Evolutionary conservation across 2,797 vertebrate genomes (phyloP), one percentile per base, ranked within the genome.

Genomic region (Cynodonichthys magdalenae): DNA sequence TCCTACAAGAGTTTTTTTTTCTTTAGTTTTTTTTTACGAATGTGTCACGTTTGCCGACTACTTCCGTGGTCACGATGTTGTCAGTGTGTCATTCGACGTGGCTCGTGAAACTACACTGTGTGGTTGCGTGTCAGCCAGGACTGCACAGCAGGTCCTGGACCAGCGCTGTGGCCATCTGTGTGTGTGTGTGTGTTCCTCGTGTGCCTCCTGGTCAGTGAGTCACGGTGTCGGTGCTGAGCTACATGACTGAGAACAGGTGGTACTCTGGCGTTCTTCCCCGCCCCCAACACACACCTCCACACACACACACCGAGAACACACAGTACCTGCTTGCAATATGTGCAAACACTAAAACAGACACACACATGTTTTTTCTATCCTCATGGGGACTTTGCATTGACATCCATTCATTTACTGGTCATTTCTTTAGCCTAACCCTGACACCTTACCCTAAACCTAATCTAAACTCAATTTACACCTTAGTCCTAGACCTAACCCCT

Each of bases 221-320:
- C 85, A 80, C 65, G n/a, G 76, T 68, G 75, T 84, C 67, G 48
- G 55, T 44, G 63, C 74, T 15, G 64, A 81, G 75, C 58, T 83
- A 84, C 80, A 75, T 83, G 80, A 84, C 74, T 52, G 48, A 74
- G 82, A 90, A 89, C 90, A 91, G 90, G 87, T 90, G 90, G 87
- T 51, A 69, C 75, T 63, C 73, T 74, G 70, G 70, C 59, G 20
- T 36, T 75, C 59, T 65, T 70, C 68, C 58, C 73, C 46, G 49
- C 58, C 70, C 74, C 61, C 46, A 59, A 42, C 51, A 75, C 53
- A 29, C 41, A 60, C 59, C 48, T 48, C 29, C 44, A 59, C 47
- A 64, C 47, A 69, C 45, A 59, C 63, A 62, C 47, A 70, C 45
- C 46, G 54, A 65, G 69, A 68, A 66, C 74, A 73, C 49, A 59